Base-by-base conservation (phyloP, 2,113 vertebrate species). In the Paradoxurus hermaphroditus region DNA sequence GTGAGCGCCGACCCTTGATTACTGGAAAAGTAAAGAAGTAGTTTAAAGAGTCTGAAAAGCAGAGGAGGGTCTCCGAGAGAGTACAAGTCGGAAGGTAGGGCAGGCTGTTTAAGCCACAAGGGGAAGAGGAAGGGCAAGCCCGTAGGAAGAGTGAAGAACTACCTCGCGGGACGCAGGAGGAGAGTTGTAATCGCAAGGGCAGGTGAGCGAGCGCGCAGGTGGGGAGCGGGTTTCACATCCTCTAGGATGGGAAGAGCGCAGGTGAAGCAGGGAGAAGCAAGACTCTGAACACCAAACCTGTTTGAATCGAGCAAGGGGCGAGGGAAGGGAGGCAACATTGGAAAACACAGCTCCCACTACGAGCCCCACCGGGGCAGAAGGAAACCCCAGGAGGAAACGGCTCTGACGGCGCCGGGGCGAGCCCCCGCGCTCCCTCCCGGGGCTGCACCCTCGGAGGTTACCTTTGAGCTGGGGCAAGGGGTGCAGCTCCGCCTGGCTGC, bases 401-500 rank as follows among this genome's bases (percentile, higher is more conserved):
- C 84, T 31, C 63, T 39, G 70, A 62, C 5, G 15, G 72, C 46
- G 86, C 73, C 16, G 51, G 12, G 79, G 23, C 81, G 14, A 68
- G 62, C 39, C 34, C n/a, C 65, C 0, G 53, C 36, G 2, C 44
- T 41, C 44, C 3, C 23, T 6, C 36, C 73, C 41, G 14, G 11
- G 65, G 19, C 67, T 14, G 25, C 41, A 75, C 62, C 49, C 31
- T 19, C 39, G 93, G 23, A 46, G 49, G 77, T 98, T 99, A 99
- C 99, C 99, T 99, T 99, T 99, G 98, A 99, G 99, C 98, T 99
- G 99, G 59, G 99, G 99, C 97, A 99, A 98, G 83, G 99, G 99
- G 25, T 99, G 99, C 49, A 99, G 99, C 99, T 99, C 99, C 31
- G 99, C 98, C 39, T 98, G 98, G 95, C 98, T 98, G 98, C 99